These are phyloP conservation scores for Germaria angustata DNA, from an alignment of 2,888 invertebrate species.

Conservation along the genomic window DNA sequence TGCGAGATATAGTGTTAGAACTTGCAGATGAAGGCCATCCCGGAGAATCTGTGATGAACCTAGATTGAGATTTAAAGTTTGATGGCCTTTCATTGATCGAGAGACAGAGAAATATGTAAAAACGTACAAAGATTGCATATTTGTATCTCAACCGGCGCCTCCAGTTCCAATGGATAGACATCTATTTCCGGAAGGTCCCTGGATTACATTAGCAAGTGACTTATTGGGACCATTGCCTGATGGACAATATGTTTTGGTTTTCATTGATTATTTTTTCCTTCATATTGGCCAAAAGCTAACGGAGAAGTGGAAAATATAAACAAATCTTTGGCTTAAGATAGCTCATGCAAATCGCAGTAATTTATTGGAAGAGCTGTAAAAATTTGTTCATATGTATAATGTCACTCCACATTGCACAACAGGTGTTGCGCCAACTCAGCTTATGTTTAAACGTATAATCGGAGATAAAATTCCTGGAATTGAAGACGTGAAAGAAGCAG, in stretches of 20 bases:
- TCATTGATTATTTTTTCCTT: too few relatives aligned
- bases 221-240: slow-evolving; percentile 43
- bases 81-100: slow-evolving; percentile 66
- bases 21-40: slow-evolving; percentile 36
- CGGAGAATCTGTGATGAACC: slow-evolving; percentile 32
- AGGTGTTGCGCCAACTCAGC: too few relatives aligned
- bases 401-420: slow-evolving; percentile 65
- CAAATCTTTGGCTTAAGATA: slow-evolving; percentile 62
- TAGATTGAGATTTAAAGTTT: slow-evolving; percentile 66
- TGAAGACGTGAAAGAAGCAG: too few relatives aligned
- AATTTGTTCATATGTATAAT: too few relatives aligned
- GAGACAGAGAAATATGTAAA: too few relatives aligned
- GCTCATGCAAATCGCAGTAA: too few relatives aligned
- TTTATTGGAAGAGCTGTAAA: too few relatives aligned
- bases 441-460: too few relatives aligned
- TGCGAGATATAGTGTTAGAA: slow-evolving; percentile 47
- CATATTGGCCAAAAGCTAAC: too few relatives aligned
- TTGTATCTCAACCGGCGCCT: slow-evolving; percentile 65
- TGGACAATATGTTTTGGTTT: slow-evolving; percentile 56
- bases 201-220: slow-evolving; percentile 58
- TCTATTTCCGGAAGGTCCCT: slow-evolving; percentile 52
- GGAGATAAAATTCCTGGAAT: too few relatives aligned
- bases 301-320: too few relatives aligned
- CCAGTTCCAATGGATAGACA: too few relatives aligned
- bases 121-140: slow-evolving; percentile 61